Evolutionary conservation across 2,888 invertebrate species (phyloP).

Genomic region (Parnassius orleans): DNA sequence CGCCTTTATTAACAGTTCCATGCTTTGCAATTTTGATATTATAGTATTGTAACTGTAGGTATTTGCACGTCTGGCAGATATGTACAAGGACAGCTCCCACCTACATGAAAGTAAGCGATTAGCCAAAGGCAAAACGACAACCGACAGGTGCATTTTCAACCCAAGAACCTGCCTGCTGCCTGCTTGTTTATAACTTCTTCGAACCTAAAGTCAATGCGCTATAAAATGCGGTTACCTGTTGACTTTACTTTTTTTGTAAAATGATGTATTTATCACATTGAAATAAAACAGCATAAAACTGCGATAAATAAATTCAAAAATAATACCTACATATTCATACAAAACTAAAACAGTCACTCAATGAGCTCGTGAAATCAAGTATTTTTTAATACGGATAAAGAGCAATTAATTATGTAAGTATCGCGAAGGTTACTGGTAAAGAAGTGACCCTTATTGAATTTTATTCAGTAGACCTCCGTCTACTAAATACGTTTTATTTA

Average conservation of each 20-base stretch:
- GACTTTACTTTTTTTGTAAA: conserved; percentile 7
- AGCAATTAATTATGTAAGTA: conserved; percentile 64
- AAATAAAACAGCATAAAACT: not conserved
- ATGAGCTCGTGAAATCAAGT: conserved; percentile 13
- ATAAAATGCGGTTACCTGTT: conserved; percentile 20
- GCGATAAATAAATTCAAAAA: conserved; percentile 2
- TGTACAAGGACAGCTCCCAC: too few species aligned
- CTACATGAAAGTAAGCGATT: too few species aligned
- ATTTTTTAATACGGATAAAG: conserved; percentile 30
- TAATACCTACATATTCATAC: conserved; percentile 1
- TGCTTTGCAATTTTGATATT: too few species aligned
- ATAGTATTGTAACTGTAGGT: too few species aligned
- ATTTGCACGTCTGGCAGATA: too few species aligned
- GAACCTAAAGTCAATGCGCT: conserved; percentile 36
- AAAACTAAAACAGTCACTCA: conserved; percentile 16
- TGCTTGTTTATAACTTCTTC: conserved; percentile 38
- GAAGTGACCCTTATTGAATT: conserved; percentile 51
- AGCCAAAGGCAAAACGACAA: conserved; percentile 6
- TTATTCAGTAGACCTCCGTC: conserved; percentile 30
- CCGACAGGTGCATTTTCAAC: conserved; percentile 52
- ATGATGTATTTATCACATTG: conserved; percentile 8
- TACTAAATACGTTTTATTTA: not conserved
- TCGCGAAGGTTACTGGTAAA: conserved; percentile 61
- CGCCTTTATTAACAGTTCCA: too few species aligned
- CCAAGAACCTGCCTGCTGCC: conserved; percentile 34